Evolutionary conservation across 2,113 vertebrate species (phyloP).

Genomic region (Climacteris rufus): DNA sequence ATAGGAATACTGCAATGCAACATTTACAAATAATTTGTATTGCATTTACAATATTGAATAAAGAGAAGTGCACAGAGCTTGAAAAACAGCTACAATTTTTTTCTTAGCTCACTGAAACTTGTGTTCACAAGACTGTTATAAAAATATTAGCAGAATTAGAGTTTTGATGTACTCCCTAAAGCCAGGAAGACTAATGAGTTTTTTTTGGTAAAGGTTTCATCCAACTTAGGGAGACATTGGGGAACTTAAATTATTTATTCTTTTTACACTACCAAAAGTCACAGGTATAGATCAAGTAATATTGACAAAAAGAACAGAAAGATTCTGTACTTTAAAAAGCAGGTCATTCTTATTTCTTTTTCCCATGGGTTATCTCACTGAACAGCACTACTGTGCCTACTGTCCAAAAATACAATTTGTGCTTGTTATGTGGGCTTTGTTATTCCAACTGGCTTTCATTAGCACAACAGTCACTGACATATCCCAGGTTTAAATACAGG

Average conservation of each 20-base stretch:
- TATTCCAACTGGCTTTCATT: not conserved
- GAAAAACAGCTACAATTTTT: not conserved
- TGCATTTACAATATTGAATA: not conserved
- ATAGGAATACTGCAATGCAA: not conserved
- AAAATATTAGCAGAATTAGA: not conserved
- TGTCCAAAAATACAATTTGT: not conserved
- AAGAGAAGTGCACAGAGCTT: not conserved
- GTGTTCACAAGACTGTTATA: not conserved
- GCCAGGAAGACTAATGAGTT: not conserved
- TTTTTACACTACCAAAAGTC: not conserved
- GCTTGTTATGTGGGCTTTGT: not conserved
- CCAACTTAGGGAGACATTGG: not conserved
- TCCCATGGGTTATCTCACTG: not conserved
- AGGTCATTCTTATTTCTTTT: not conserved
- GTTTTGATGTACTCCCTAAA: not conserved
- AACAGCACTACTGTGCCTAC: not conserved
- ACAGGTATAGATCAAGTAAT: not conserved
- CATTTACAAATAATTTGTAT: not conserved
- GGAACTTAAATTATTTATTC: not conserved
- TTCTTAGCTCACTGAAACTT: not conserved
- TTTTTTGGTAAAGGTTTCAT: not conserved
- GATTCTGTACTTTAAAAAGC: not conserved
- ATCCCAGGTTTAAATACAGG: not conserved
- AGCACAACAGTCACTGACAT: not conserved
- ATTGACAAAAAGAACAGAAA: not conserved